phyloP scores from a whole-genome alignment of 2,113 vertebrate species.

The Suricata suricatta region DNA sequence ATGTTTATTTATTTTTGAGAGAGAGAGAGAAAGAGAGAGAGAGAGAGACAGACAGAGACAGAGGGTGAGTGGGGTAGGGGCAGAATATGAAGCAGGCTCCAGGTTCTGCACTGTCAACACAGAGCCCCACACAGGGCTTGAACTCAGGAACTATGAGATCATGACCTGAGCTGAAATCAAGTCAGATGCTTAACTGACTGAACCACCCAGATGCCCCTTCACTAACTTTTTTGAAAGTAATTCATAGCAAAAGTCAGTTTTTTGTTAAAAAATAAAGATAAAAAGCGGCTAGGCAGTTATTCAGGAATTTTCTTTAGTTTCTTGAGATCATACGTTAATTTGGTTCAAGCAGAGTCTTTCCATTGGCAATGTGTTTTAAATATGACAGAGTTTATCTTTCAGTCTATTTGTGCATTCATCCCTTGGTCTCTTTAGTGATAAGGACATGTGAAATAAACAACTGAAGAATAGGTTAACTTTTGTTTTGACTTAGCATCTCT shows the following conservation, averaged over 20 bases:
- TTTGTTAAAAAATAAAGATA: not conserved
- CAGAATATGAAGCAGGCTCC: no score
- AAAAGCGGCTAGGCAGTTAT: not conserved
- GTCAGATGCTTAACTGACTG: no score
- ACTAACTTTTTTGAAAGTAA: not conserved
- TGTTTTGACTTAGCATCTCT: not conserved
- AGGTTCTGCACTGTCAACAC: no score
- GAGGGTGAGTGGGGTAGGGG: no score
- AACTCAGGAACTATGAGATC: no score
- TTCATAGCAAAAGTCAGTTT: not conserved
- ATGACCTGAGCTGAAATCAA: no score
- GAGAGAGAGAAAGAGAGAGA: no score
- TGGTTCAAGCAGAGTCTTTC: not conserved
- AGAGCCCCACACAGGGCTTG: no score
- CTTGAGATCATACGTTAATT: not conserved
- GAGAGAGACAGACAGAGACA: no score
- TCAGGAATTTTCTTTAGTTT: not conserved
- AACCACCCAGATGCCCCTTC: not conserved
- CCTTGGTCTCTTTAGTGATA: not conserved
- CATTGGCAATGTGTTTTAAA: constrained; percentile 17
- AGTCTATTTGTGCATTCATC: not conserved
- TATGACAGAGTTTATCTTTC: not conserved
- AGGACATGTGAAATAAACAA: not conserved
- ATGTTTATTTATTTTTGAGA: no score
- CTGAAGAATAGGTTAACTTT: not conserved